Evolutionary conservation across 2,113 vertebrate genomes (phyloP), one percentile per base, ranked within the genome.

Genomic region (Ornithorhynchus anatinus): DNA sequence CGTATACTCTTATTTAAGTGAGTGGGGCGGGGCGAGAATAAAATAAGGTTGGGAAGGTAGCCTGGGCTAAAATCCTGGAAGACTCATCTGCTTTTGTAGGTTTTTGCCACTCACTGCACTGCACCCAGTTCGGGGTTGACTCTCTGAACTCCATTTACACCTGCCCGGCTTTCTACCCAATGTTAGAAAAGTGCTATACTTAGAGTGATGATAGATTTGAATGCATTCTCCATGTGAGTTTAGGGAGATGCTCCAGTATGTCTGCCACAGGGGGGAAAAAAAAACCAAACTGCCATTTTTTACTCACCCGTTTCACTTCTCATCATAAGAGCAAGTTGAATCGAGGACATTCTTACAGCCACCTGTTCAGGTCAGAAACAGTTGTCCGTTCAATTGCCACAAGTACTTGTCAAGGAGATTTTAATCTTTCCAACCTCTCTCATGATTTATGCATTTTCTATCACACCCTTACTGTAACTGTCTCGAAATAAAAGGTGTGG

Each of bases 401-500:
- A 8, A 6, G 13, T n/a, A n/a, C n/a, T 19, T 29, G 6, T 19
- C 59, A 42, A 19, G 38, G 45, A 8, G 14, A 54, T 2, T 10
- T 12, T 5, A 1, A n/a, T n/a, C 52, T 15, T 40, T 44, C 40
- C 16, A 4, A 29, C 25, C 31, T 39, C 11, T 32, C 23, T 25
- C 16, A 12, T 14, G 7, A 39, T 8, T 44, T 51, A 20, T n/a
- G 32, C 43, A 17, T 39, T 19, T 23, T 35, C 14, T 19, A 8
- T 23, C 11, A 42, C 33, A 17, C 29, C 23, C 59, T 23, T 69
- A 17, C 61, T 85, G 53, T 80, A 84, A 84, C 32, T 29, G 58
- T 48, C 31, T 32, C 47, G 29, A 37, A 89, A 88, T 88, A 89
- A 86, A 89, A 60, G 15, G 23, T 36, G 58, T 56, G 44, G 13